phyloP scores from a whole-genome alignment of 2,888 invertebrate genomes.

The Petrolisthes cinctipes region DNA sequence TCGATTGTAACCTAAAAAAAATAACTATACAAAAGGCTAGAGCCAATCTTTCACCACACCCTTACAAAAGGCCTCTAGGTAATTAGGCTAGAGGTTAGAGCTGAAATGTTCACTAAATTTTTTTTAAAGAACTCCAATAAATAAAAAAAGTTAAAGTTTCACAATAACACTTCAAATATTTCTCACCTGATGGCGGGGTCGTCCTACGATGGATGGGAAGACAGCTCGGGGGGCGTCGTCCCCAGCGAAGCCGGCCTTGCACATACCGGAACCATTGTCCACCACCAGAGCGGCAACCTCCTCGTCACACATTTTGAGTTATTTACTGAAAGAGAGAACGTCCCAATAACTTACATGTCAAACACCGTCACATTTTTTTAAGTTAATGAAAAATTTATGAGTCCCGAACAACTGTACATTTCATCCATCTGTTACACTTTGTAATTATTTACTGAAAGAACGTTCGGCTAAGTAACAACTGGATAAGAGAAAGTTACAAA shows the following conservation, averaged over 20 bases:
- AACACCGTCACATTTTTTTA: too few relatives aligned
- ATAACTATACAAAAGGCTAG: too few relatives aligned
- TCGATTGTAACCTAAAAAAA: too few relatives aligned
- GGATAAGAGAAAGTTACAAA: too few relatives aligned
- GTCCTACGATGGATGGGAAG: slow-evolving; percentile 90
- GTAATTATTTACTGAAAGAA: too few relatives aligned
- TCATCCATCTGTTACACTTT: too few relatives aligned
- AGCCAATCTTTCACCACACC: too few relatives aligned
- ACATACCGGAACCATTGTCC: slow-evolving; percentile 93
- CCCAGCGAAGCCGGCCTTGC: slow-evolving; percentile 92
- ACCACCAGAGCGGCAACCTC: slow-evolving; percentile 82
- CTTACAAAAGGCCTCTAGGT: too few relatives aligned
- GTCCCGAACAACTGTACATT: too few relatives aligned
- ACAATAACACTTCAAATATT: background rate
- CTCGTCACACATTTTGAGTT: slow-evolving; percentile 85
- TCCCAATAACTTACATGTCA: background rate
- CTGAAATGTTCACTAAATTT: background rate
- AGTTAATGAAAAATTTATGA: too few relatives aligned
- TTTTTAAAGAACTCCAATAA: background rate
- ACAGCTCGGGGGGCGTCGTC: slow-evolving; percentile 90
- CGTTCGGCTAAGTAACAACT: too few relatives aligned
- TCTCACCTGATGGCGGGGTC: slow-evolving; percentile 80
- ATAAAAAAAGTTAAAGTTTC: background rate
- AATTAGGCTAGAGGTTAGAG: too few relatives aligned
- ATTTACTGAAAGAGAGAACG: slow-evolving; percentile 33